phyloP scores from a whole-genome alignment of 2,113 vertebrate species.

The Lota lota region DNA sequence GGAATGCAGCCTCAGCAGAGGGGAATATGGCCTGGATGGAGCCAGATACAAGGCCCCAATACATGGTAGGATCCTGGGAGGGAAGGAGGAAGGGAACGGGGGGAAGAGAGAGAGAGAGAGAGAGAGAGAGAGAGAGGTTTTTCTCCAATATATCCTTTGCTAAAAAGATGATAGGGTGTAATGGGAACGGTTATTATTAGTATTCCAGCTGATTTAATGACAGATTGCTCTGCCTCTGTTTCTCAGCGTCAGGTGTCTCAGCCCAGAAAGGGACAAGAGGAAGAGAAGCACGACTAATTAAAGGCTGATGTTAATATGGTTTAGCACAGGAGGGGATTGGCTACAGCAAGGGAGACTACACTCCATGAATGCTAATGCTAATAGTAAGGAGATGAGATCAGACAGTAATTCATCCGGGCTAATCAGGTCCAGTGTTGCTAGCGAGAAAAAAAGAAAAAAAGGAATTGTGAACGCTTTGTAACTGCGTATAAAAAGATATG shows the following conservation, averaged over 20 bases:
- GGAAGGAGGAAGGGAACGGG: background rate
- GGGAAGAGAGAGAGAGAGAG: background rate
- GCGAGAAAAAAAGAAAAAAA: background rate
- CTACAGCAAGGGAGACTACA: slow-evolving; percentile 16
- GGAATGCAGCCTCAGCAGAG: slow-evolving; percentile 2
- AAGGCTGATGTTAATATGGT: slow-evolving; percentile 46
- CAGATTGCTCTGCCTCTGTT: slow-evolving; percentile 16
- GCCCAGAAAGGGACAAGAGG: slow-evolving; percentile 11
- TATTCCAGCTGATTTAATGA: slow-evolving; percentile 24
- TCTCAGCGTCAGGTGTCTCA: slow-evolving; percentile 1
- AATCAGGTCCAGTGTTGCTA: background rate
- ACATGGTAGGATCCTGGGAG: background rate
- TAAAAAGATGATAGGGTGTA: background rate
- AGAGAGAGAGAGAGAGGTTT: background rate
- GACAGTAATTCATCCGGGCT: background rate
- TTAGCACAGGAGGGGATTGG: slow-evolving; percentile 43
- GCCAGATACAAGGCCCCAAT: background rate
- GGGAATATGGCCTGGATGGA: background rate
- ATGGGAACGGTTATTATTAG: background rate
- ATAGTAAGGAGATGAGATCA: slow-evolving; percentile 14
- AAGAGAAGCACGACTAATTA: slow-evolving; percentile 36
- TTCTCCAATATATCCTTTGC: background rate
- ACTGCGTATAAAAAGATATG: too few species aligned
- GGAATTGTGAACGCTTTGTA: background rate
- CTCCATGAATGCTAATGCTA: slow-evolving; percentile 33